phyloP scores from a whole-genome alignment of 2,113 vertebrate species.

The Mormyrus iriodes region DNA sequence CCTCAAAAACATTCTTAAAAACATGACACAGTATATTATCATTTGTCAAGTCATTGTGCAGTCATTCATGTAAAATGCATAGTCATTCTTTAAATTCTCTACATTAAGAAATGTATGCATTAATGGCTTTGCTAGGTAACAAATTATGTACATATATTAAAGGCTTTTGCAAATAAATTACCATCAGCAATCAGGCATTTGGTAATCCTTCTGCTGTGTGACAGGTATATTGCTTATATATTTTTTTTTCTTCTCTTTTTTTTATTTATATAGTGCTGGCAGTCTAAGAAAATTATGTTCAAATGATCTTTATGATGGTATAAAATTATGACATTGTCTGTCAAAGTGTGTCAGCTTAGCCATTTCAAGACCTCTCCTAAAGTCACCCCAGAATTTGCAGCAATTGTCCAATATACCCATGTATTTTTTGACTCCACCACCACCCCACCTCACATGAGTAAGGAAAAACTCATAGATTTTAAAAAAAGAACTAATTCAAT shows the following conservation, averaged over 20 bases:
- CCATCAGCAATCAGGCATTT: constrained; percentile 28
- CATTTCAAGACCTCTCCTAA: neutral
- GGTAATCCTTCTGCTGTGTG: constrained; percentile 36
- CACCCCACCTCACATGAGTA: neutral
- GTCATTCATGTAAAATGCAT: neutral
- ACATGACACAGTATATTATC: neutral
- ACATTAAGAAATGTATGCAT: neutral
- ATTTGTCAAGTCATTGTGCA: neutral
- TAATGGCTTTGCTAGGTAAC: constrained; percentile 3
- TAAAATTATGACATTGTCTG: neutral
- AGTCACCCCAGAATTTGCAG: neutral
- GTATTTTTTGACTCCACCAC: neutral
- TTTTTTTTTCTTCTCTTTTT: too few species aligned
- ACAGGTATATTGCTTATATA: constrained; percentile 35
- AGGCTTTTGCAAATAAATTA: constrained; percentile 40
- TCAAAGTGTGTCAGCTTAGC: neutral
- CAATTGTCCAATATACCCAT: neutral
- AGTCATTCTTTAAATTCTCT: neutral
- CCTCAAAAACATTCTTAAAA: neutral
- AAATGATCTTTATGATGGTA: neutral
- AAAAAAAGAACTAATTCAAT: neutral
- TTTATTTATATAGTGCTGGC: too few species aligned
- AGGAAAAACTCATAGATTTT: neutral
- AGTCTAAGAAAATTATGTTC: neutral
- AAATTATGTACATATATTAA: constrained; percentile 27